Evolutionary conservation across 64 coral and sea anemone species (phyloP), one percentile per base, ranked within the genome.

Genomic region (Montipora cactus): DNA sequence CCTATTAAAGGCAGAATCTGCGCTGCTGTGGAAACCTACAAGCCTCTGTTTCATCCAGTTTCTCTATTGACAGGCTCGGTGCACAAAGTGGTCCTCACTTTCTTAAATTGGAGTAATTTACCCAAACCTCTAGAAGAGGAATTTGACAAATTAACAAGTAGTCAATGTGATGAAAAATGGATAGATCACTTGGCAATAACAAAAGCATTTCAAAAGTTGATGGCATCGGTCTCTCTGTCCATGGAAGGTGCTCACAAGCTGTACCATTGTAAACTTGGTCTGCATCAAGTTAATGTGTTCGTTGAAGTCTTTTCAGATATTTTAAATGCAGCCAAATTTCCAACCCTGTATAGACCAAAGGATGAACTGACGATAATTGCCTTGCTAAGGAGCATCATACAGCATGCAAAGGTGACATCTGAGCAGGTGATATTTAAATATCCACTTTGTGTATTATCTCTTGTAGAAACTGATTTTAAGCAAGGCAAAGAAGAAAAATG

Each of bases 31-130:
- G 80, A 70, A 11, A 66, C 50, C 7, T 98, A 95, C 70, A 74
- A 85, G 61, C 95, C 96, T 4, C 44, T 90, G 3, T 98, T 93
- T 81, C 96, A 98, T 71, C 96, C 96, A n/a, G 76, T 90, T 67
- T 67, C 87, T 44, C 71, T 87, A 12, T 69, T 95, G 7, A 78
- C 44, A 90, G 92, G 74, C 14, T 79, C 51, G 16, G 14, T 88
- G 25, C 77, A 49, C 37, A 75, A 95, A 5, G 16, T 95, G 19
- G 48, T 77, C 21, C 67, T 89, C 7, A 72, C 59, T 8, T 49
- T 95, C 44, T 80, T 86, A 45, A 87, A 69, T 20, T 98, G 89
- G 89, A 59, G 64, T n/a, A 37, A 80, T 85, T 91, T 98, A 93
- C 93, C 86, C 1, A 89, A 77, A 80, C 96, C 96, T 77, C 53